Evolutionary conservation across 1,140 invertebrate genomes (phyloP), one percentile per base, ranked within the genome.

Genomic region (Gerris buenoi): DNA sequence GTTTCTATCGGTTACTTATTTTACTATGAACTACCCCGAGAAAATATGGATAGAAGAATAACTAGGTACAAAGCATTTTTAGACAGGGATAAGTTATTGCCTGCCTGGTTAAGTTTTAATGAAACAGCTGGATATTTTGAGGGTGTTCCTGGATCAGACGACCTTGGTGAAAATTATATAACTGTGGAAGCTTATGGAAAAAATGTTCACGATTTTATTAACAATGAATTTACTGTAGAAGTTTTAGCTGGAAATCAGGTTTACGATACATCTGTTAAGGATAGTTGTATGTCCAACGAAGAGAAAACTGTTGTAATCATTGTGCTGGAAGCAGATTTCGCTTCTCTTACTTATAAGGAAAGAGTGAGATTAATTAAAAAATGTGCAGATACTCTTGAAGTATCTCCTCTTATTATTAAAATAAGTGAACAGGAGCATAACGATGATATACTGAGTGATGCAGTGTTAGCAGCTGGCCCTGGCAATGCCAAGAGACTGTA

Each of bases 181-280:
- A 79, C 71, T 25, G 75, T 84, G 18, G 78, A 77, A 69, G 79
- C 81, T 15, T 66, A 76, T 65, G 78, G 76, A 46, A 60, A 68
- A 27, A 78, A 78, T 56, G 73, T 75, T 29, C 75, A 73, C 26
- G 73, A 75, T 65, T 68, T 72, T 63, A 77, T 79, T 25, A 79
- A 79, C 69, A 81, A 82, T 73, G 75, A 77, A 23, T 84, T 84
- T 72, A 78, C 81, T 64, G 75, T 88, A 46, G 79, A 84, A 72
- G 83, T 86, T 2, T 65, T 81, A 1, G 77, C 76, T 60, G 58
- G 58, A 5, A 22, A 22, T 25, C 58, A 60, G 23, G 58, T 60
- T 22, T 60, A 60, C 22, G 58, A 25, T 25, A 5, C 58, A 60
- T 60, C 15, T 60, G 15, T 60, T 22, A 15, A 60, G 22, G 58